A percentile compares a stretch with the other conserved stretches of the same genome.
Evolutionary conservation across 2,797 vertebrate species (phyloP).

Genomic region (Coluber constrictor): DNA sequence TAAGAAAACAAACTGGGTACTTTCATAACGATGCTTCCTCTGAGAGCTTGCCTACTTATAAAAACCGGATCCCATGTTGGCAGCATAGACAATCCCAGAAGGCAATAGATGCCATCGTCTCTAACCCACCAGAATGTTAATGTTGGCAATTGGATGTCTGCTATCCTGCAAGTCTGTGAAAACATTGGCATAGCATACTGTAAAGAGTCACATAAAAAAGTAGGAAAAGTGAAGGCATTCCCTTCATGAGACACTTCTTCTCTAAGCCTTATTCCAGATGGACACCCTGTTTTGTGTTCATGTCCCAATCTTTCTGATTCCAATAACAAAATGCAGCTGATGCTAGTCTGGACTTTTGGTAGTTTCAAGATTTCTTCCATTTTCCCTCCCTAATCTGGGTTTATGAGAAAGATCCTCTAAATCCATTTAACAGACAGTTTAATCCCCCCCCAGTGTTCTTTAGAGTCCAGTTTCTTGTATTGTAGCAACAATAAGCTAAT

Average conservation of each 20-base stretch:
- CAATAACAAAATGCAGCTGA: not conserved
- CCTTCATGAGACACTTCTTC: not conserved
- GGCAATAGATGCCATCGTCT: not conserved
- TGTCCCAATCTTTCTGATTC: not conserved
- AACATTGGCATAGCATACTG: not conserved
- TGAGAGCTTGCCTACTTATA: not conserved
- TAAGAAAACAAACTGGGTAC: not conserved
- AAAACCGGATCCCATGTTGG: not conserved
- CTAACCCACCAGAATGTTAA: not conserved
- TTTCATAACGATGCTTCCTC: not conserved
- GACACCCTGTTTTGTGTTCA: not conserved
- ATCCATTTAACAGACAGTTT: not conserved
- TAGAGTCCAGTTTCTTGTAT: not conserved
- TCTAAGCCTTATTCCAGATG: not conserved
- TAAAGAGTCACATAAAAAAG: not conserved
- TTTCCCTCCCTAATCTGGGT: not conserved
- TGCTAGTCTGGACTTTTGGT: not conserved
- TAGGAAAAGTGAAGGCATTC: not conserved
- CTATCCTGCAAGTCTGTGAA: not conserved
- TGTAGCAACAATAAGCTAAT: not conserved
- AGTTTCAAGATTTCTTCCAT: not conserved
- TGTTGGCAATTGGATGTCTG: not conserved
- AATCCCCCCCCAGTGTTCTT: not conserved
- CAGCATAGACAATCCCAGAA: not conserved
- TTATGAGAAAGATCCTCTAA: not conserved